Base-by-base conservation (phyloP, 2,797 vertebrate genomes). In the Epinephelus awoara region DNA sequence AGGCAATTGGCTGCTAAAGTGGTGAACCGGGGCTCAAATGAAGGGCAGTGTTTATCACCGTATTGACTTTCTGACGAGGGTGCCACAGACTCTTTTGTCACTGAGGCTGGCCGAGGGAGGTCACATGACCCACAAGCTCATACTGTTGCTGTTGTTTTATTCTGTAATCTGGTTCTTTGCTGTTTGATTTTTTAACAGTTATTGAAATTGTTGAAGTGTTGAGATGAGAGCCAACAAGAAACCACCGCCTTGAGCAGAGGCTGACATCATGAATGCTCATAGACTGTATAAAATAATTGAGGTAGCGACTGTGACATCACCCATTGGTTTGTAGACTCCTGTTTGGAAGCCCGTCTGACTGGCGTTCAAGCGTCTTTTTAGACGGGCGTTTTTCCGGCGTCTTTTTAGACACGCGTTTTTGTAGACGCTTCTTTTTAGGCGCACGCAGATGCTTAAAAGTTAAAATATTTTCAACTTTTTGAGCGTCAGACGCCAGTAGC, bases 11-110 rank as follows among this genome's bases (percentile, higher is more conserved):
- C 80, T 93, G 93, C 94, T 93, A 93, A 95, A 96, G 95, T 95
- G 93, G 93, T 92, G 93, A 94, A 89, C 88, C 92, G 92, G 86
- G 92, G 89, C 93, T 93, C 89, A 86, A 91, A 85, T 90, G 89
- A 88, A 85, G 76, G 90, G 87, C 90, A 72, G 91, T 92, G 95
- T 95, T 96, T 91, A 95, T 96, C 94, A 95, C 88, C 21, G 82
- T 94, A 96, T 95, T 82, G 94, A 96, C 95, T 96, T 96, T 94
- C 95, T 96, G 96, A 95, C 88, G 92, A 88, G 19, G 3, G 61
- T 79, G 89, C 69, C 88, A 89, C 91, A 90, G 92, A 88, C 89
- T 93, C 90, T 91, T 95, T 91, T 88, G 95, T 96, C 95, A 95
- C 91, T 76, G 87, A 77, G 67, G 42, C 75, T 12, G 29, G 38